A percentile compares a stretch with the other conserved stretches of the same genome.
These are phyloP conservation scores for Nibea coibor DNA, from an alignment of 2,113 vertebrate genomes.

Conservation along the genomic window DNA sequence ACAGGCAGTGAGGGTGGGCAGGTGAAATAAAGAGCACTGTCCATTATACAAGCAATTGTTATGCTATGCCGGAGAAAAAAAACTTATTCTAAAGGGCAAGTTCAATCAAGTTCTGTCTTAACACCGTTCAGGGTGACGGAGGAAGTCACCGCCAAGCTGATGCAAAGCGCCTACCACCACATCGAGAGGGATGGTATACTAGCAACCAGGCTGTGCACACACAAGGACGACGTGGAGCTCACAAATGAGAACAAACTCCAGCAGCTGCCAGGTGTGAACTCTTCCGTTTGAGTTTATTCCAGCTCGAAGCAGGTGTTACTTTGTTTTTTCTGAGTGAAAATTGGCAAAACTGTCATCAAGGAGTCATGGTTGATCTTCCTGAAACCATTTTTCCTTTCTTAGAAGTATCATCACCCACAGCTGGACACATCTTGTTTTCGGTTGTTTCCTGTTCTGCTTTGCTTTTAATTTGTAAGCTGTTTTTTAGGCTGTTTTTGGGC, in stretches of 20 bases:
- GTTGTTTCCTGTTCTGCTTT: not conserved
- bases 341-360: not conserved
- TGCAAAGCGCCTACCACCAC: slow-evolving; percentile 84
- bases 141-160: slow-evolving; percentile 88
- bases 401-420: not conserved
- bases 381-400: not conserved
- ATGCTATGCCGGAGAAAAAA: no score
- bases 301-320: not conserved
- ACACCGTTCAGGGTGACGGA: slow-evolving; percentile 87
- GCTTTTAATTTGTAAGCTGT: not conserved
- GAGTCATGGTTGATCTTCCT: not conserved
- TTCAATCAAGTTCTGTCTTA: not conserved
- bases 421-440: not conserved
- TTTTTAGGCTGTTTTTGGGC: not conserved
- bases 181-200: slow-evolving; percentile 93
- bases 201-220: slow-evolving; percentile 96
- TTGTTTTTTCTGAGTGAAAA: slow-evolving; percentile 3
- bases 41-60: not conserved
- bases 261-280: slow-evolving; percentile 88
- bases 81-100: not conserved
- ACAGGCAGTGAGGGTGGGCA: slow-evolving; percentile 91
- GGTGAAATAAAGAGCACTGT: slow-evolving; percentile 74
- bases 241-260: slow-evolving; percentile 90
- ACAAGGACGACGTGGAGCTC: slow-evolving; percentile 95
- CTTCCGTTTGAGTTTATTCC: not conserved